phyloP scores from a whole-genome alignment of 2,797 vertebrate genomes.

The Paedocypris micromegethes region DNA sequence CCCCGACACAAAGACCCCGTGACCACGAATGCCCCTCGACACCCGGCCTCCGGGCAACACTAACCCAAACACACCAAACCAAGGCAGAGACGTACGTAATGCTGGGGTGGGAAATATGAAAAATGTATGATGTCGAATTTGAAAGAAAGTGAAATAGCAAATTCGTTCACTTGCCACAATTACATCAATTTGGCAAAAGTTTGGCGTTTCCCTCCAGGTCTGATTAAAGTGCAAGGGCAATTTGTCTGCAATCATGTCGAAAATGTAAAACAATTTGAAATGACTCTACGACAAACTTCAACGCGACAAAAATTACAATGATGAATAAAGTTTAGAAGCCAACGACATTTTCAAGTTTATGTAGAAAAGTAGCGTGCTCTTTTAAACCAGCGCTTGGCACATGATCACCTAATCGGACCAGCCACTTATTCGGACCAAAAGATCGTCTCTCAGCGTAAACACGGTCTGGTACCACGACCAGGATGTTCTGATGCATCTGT shows the following conservation, averaged over 20 bases:
- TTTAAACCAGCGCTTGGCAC: too few relatives aligned
- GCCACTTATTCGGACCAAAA: too few relatives aligned
- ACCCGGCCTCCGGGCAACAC: conserved; percentile 19
- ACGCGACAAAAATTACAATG: too few relatives aligned
- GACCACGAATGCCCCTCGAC: conserved; percentile 10
- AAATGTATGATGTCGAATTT: too few relatives aligned
- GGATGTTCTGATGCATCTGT: conserved; percentile 13
- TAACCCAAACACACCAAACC: conserved; percentile 10
- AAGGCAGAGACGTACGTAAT: conserved; percentile 5
- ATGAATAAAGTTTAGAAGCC: too few relatives aligned
- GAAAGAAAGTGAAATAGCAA: conserved; percentile 10
- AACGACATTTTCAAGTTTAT: too few relatives aligned
- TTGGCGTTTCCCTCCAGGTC: conserved; percentile 34
- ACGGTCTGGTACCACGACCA: background rate
- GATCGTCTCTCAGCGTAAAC: background rate
- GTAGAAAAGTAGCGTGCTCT: too few relatives aligned
- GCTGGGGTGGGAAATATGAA: too few relatives aligned
- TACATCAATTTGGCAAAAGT: conserved; percentile 33
- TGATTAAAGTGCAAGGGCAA: conserved; percentile 36
- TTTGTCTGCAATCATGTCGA: conserved; percentile 13
- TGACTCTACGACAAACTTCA: too few relatives aligned
- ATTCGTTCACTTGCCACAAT: conserved; percentile 10
- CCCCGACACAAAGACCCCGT: conserved; percentile 22
- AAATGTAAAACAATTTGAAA: too few relatives aligned
- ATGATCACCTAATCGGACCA: too few relatives aligned